Percentiles rank a stretch among this genome's conserved stretches.
Conservation (phyloP, 2,113 vertebrate genomes). For the Neolamprologus brichardi region DNA sequence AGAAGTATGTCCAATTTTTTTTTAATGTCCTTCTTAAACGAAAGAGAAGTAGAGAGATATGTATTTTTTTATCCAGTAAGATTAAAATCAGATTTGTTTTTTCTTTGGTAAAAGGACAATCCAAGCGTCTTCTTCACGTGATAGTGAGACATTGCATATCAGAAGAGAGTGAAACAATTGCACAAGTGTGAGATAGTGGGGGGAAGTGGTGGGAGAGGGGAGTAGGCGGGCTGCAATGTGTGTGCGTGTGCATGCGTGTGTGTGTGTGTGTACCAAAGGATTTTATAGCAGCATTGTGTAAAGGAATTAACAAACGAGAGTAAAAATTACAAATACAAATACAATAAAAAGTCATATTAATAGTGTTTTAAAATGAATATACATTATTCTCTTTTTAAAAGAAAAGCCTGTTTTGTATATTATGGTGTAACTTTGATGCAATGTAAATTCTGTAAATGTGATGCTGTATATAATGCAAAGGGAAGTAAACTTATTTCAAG, state of each 20-base stretch:
- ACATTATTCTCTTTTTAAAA: background rate
- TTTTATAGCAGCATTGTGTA: slow-evolving; percentile 29
- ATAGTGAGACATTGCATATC: slow-evolving; percentile 24
- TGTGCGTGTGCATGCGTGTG: background rate
- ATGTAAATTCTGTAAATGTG: background rate
- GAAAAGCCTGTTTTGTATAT: background rate
- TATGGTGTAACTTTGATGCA: background rate
- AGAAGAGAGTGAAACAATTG: slow-evolving; percentile 43
- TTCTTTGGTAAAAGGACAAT: background rate
- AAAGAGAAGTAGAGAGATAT: background rate
- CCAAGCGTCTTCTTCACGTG: slow-evolving; percentile 10
- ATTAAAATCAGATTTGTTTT: background rate
- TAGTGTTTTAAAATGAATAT: background rate
- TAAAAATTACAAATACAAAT: background rate
- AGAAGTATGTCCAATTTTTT: background rate
- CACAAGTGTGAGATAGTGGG: slow-evolving; percentile 42
- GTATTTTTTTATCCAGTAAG: background rate
- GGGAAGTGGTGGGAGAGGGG: slow-evolving; percentile 13
- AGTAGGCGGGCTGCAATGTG: slow-evolving; percentile 45
- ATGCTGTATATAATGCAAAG: background rate
- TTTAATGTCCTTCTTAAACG: background rate
- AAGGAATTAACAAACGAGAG: background rate
- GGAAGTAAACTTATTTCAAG: background rate
- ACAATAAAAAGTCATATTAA: background rate
- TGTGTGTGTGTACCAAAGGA: background rate